Base-by-base conservation (phyloP, 2,888 invertebrate genomes). In the Mimumesa dahlbomi region DNA sequence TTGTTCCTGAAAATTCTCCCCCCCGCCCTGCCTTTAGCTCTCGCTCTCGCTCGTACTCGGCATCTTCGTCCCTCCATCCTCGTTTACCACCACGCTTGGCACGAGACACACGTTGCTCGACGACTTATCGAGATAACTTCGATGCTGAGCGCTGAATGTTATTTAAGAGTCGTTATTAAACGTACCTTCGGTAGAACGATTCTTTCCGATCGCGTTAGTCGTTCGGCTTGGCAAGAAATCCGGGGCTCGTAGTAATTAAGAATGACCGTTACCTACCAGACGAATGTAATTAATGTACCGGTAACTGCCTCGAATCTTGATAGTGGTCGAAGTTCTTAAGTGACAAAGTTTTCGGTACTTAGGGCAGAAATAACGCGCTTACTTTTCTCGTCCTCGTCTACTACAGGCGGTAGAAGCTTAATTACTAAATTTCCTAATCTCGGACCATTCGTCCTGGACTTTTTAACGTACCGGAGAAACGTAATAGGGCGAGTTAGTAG, bases 1-100 rank as follows among this genome's bases (percentile, higher is more conserved):
- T 87, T 88, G 88, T 86, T 83, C 82, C 77, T 48, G 68, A 68
- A 72, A 54, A 56, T n/a, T 73, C 38, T 42, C 50, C 50, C 64
- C 45, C 43, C 36, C 43, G 13, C 38, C 45, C 43, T 38, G 42
- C 43, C 53, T 31, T 25, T 14, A 11, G 52, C 14, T 54, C 21
- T 19, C 48, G 11, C 13, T 42, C 21, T 16, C 49, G 11, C 22
- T 22, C 19, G 45, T 7, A 38, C 42, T 9, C 42, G 31, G 9
- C 7, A 16, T 14, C 2, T 18, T 46, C n/a, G n/a, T 48, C 45
- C n/a, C 22, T 40, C 31, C 43, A 2, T 2, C 9, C 14, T 14
- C 22, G 18, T 16, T 22, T 14, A 14, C 42, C 34, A 25, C 4
- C 3, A 7, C 25, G 25, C 14, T 4, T 21, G 42, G 4, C 7